These are phyloP conservation scores for Psophia crepitans DNA, from an alignment of 2,113 vertebrate species.

Conservation along the genomic window DNA sequence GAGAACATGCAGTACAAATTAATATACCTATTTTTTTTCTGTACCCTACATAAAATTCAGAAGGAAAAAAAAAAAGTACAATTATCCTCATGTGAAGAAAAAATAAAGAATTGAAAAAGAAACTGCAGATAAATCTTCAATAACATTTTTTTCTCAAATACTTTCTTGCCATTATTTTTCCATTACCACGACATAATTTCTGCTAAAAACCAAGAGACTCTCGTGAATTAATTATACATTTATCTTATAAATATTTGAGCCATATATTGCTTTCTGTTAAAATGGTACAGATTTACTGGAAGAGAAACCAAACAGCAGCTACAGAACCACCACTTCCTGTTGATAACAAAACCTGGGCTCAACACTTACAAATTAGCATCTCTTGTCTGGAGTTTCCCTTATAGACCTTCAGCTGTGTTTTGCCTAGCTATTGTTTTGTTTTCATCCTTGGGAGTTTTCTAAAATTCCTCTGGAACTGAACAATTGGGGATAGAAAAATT, in stretches of 20 bases:
- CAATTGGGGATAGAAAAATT: background rate
- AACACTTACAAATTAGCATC: background rate
- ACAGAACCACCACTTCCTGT: background rate
- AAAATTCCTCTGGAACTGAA: constrained; percentile 10
- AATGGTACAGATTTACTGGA: constrained; percentile 58
- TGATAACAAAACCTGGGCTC: background rate
- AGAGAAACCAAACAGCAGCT: constrained; percentile 27
- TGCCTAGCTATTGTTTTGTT: background rate
- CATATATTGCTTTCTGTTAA: constrained; percentile 32
- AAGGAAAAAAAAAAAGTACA: background rate
- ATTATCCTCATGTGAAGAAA: background rate
- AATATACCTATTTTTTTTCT: background rate
- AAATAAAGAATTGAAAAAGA: background rate
- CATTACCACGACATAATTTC: background rate
- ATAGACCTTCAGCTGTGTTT: background rate
- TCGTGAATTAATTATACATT: background rate
- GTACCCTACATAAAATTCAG: background rate
- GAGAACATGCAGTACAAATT: background rate
- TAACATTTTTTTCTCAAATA: background rate
- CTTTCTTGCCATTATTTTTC: background rate
- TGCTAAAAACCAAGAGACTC: background rate
- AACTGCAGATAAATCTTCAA: background rate
- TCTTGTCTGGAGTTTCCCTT: constrained; percentile 15
- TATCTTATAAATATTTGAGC: constrained; percentile 62
- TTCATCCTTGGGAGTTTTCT: background rate